Conservation (phyloP, 2,888 invertebrate genomes). For the Xanthorhoe designata region DNA sequence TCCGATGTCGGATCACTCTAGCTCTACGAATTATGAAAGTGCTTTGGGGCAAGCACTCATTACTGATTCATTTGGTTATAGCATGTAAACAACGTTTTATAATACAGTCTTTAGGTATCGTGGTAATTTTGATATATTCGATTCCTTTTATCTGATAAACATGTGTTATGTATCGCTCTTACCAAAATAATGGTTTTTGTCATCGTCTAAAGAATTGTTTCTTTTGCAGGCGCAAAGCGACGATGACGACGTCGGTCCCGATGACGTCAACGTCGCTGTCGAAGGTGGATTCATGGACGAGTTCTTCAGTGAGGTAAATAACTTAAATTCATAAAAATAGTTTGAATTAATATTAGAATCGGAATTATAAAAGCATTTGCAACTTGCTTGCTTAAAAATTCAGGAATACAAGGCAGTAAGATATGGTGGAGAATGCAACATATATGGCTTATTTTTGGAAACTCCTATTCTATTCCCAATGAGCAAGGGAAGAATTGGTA, state of each 20-base stretch:
- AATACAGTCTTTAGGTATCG: conserved; percentile 1
- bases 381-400: too few relatives aligned
- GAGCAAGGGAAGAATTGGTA: background rate
- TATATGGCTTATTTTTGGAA: background rate
- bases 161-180: conserved; percentile 2
- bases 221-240: conserved; percentile 96
- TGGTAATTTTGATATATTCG: conserved; percentile 18
- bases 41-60: conserved; percentile 47
- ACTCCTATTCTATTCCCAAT: background rate
- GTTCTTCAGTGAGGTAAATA: conserved; percentile 98
- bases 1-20: conserved; percentile 52
- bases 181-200: conserved; percentile 23
- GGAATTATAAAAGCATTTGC: too few relatives aligned
- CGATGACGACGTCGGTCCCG: conserved; percentile 97
- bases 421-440: too few relatives aligned
- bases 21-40: conserved; percentile 52
- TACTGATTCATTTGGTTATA: conserved; percentile 45
- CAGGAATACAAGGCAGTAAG: too few relatives aligned
- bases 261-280: conserved; percentile 98
- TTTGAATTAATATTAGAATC: too few relatives aligned
- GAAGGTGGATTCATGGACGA: conserved; percentile 99
- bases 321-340: background rate
- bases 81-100: conserved; percentile 15
- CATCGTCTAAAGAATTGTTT: conserved; percentile 32
- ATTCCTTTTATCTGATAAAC: conserved; percentile 21